Conservation (phyloP, 2,797 vertebrate genomes). For the Bucorvus abyssinicus region DNA sequence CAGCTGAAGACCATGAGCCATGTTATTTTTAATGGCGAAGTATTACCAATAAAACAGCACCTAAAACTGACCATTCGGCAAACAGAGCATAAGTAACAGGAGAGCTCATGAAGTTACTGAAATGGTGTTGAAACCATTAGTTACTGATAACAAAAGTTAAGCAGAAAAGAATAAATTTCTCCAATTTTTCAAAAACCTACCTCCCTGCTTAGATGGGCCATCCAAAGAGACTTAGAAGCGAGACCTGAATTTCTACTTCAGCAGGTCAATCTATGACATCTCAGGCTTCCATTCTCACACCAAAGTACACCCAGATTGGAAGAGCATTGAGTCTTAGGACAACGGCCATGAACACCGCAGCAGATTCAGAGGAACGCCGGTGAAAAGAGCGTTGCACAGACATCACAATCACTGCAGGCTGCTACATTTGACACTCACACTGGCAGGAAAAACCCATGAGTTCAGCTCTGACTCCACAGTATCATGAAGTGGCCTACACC, state of each 20-base stretch:
- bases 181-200: not conserved
- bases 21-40: not conserved
- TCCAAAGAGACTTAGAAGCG: not conserved
- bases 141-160: not conserved
- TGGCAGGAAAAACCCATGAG: not conserved
- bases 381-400: not conserved
- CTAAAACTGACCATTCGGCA: not conserved
- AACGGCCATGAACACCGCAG: rapidly evolving
- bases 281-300: not conserved
- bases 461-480: not conserved
- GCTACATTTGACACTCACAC: not conserved
- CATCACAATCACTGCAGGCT: not conserved
- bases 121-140: not conserved
- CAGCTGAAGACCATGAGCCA: not conserved
- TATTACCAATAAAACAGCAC: not conserved
- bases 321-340: not conserved
- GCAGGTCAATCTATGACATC: not conserved
- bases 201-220: not conserved
- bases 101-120: not conserved
- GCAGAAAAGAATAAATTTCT: not conserved
- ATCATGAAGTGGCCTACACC: not conserved
- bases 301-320: not conserved
- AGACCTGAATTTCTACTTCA: not conserved
- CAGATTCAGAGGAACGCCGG: not conserved
- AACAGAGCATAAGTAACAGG: not conserved